phyloP scores from a whole-genome alignment of 2,797 vertebrate species.

The Cirrhinus mrigala region DNA sequence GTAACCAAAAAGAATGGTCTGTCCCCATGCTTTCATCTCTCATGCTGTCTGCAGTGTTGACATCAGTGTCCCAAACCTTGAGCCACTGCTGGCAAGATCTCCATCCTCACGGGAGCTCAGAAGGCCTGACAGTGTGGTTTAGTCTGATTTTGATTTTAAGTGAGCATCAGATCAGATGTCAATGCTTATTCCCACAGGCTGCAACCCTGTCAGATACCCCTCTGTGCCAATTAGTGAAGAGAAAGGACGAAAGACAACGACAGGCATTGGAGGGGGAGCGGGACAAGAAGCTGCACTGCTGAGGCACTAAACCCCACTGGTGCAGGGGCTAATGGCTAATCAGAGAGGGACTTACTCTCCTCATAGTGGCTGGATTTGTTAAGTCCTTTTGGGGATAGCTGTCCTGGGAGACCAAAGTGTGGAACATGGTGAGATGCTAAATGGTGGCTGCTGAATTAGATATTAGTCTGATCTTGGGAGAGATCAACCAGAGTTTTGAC shows the following conservation, averaged over 20 bases:
- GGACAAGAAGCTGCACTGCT: slow-evolving; percentile 76
- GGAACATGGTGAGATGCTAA: slow-evolving; percentile 74
- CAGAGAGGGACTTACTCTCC: slow-evolving; percentile 77
- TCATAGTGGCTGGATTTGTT: slow-evolving; percentile 69
- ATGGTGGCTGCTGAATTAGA: slow-evolving; percentile 60
- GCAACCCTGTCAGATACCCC: slow-evolving; percentile 73
- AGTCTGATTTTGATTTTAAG: slow-evolving; percentile 78
- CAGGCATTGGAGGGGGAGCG: slow-evolving; percentile 45
- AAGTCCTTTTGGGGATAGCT: slow-evolving; percentile 74
- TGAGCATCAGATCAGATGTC: slow-evolving; percentile 84
- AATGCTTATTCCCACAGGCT: slow-evolving; percentile 76
- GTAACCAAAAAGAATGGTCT: neutral
- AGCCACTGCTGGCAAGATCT: slow-evolving; percentile 24
- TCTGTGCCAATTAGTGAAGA: slow-evolving; percentile 80
- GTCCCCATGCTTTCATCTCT: slow-evolving; percentile 40
- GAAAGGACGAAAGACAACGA: slow-evolving; percentile 58
- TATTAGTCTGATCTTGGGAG: slow-evolving; percentile 67
- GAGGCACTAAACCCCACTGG: slow-evolving; percentile 62
- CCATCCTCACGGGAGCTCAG: slow-evolving; percentile 57
- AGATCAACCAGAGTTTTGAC: slow-evolving; percentile 55
- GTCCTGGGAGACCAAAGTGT: slow-evolving; percentile 65
- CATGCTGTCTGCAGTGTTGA: slow-evolving; percentile 46
- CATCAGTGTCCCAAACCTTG: slow-evolving; percentile 62
- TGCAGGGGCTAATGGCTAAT: slow-evolving; percentile 79
- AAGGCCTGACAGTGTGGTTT: slow-evolving; percentile 62